Evolutionary conservation across 2,888 invertebrate species (phyloP).

Genomic region (Drosophila multiciliata): DNA sequence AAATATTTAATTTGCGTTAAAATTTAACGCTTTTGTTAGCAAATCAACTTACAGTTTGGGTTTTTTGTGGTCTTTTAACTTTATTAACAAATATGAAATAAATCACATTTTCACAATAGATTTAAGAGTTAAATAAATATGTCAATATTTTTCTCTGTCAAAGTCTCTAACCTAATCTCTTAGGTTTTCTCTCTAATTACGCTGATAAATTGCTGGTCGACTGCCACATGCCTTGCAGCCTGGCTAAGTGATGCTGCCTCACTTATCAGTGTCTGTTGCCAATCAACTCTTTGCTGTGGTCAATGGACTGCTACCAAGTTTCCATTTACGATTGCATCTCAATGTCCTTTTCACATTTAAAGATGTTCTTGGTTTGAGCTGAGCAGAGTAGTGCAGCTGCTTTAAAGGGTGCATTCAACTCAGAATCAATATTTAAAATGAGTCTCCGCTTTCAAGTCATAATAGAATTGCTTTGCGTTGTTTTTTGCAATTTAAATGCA

Average conservation of each 20-base stretch:
- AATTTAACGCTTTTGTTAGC: neutral
- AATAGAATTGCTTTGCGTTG: constrained; percentile 44
- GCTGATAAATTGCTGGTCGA: constrained; percentile 17
- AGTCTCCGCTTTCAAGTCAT: constrained; percentile 9
- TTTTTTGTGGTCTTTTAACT: neutral
- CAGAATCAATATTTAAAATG: constrained; percentile 10
- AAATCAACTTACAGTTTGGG: neutral
- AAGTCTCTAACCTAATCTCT: constrained; percentile 2
- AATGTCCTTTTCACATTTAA: constrained; percentile 24
- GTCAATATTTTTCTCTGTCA: neutral
- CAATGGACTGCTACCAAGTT: constrained; percentile 11
- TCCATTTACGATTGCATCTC: constrained; percentile 28
- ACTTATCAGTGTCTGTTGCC: constrained; percentile 13
- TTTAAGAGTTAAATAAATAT: neutral
- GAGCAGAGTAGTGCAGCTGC: neutral
- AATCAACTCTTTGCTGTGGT: constrained; percentile 22
- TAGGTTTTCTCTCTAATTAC: constrained; percentile 4
- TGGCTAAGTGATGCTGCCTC: neutral
- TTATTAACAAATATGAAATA: neutral
- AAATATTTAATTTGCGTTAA: neutral
- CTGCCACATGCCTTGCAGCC: constrained; percentile 11
- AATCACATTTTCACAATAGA: neutral
- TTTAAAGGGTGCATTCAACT: constrained; percentile 46
- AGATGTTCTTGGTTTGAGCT: constrained; percentile 10
- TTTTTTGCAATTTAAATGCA: constrained; percentile 62